Evolutionary conservation across 1,140 invertebrate genomes (phyloP).

Genomic region (Atta texana): DNA sequence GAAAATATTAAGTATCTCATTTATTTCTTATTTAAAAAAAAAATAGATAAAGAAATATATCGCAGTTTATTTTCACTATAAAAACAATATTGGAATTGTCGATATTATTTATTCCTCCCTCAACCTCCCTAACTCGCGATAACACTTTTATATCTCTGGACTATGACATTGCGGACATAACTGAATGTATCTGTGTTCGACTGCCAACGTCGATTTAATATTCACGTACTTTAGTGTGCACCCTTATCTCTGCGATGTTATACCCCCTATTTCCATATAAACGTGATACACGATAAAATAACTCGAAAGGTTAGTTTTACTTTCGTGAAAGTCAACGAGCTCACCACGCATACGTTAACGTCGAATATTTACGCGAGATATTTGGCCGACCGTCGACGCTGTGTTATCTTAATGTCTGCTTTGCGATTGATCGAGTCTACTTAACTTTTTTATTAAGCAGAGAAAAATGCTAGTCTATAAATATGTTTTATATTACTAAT

Average conservation of each 20-base stretch:
- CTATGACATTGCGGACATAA: not conserved
- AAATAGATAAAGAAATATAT: not conserved
- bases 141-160: conserved; percentile 39
- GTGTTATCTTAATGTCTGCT: not conserved
- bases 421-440: not conserved
- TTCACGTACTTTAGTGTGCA: conserved; percentile 59
- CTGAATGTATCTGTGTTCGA: conserved; percentile 26
- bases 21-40: not conserved
- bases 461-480: not conserved
- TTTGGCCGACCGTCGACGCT: not conserved
- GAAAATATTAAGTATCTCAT: not conserved
- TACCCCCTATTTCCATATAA: conserved; percentile 58
- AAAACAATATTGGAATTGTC: conserved; percentile 2
- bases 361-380: conserved; percentile 11
- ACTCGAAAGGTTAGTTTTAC: conserved; percentile 25
- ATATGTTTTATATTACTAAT: not conserved
- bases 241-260: conserved; percentile 31
- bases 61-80: not conserved
- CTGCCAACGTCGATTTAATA: conserved; percentile 63
- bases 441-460: not conserved
- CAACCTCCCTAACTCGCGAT: not conserved
- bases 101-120: conserved; percentile 28
- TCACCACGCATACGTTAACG: conserved; percentile 20
- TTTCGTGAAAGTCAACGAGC: conserved; percentile 50
- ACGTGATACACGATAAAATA: conserved; percentile 58